A percentile compares a stretch with the other conserved stretches of the same genome.
These are phyloP conservation scores for Copidosoma floridanum DNA, from an alignment of 1,140 invertebrate species.

Conservation along the genomic window DNA sequence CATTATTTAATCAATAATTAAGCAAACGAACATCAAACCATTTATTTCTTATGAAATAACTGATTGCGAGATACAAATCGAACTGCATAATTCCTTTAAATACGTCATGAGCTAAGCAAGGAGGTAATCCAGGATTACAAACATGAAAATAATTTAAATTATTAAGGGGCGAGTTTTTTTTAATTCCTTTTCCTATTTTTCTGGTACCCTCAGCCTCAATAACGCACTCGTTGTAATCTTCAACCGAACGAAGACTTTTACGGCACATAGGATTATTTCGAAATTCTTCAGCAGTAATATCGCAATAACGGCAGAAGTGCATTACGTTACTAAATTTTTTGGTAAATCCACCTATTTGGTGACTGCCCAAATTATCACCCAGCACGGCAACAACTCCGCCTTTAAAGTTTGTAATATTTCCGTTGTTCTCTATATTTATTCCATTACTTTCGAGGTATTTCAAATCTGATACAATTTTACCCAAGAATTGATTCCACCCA, in stretches of 20 bases:
- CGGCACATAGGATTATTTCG: slow-evolving; percentile 2
- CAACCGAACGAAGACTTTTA: slow-evolving; percentile 5
- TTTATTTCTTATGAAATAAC: slow-evolving; percentile 20
- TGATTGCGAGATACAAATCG: slow-evolving; percentile 16
- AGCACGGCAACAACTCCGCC: slow-evolving; percentile 25
- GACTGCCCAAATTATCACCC: too few relatives aligned
- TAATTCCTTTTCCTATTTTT: slow-evolving; percentile 8
- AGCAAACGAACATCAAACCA: slow-evolving; percentile 6
- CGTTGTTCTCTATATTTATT: slow-evolving; percentile 3
- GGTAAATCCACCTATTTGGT: slow-evolving; percentile 33
- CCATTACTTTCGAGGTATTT: slow-evolving; percentile 21
- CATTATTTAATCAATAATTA: neutral
- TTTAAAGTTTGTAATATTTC: slow-evolving; percentile 8
- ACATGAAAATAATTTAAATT: slow-evolving; percentile 23
- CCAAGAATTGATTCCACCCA: slow-evolving; percentile 17
- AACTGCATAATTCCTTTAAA: slow-evolving; percentile 17
- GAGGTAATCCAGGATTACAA: slow-evolving; percentile 19
- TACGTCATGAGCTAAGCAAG: slow-evolving; percentile 23
- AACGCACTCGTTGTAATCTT: slow-evolving; percentile 9
- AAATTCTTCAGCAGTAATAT: slow-evolving; percentile 9
- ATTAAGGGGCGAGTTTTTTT: slow-evolving; percentile 16
- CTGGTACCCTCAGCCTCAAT: neutral
- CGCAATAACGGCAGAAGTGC: slow-evolving; percentile 24
- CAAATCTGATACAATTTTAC: slow-evolving; percentile 22
- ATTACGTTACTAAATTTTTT: slow-evolving; percentile 12